phyloP scores from a whole-genome alignment of 37 sponge, comb jelly and placozoan species.

The Spongia lamella region DNA sequence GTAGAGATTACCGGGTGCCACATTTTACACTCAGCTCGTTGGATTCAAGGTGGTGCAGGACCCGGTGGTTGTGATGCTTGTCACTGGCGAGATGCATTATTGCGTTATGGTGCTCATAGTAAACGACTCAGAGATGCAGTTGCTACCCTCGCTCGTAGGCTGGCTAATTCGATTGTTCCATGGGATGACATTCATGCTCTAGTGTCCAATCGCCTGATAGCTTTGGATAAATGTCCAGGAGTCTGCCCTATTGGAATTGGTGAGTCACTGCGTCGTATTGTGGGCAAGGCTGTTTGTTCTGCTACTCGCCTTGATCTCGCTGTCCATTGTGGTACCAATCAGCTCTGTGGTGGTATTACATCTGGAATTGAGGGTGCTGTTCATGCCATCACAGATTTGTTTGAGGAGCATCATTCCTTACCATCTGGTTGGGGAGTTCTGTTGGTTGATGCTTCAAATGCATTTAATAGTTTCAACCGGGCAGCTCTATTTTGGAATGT shows the following conservation, averaged over 20 bases:
- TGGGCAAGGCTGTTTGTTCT: constrained; percentile 20
- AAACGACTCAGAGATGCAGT: constrained; percentile 35
- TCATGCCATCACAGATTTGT: constrained; percentile 37
- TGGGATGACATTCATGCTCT: constrained; percentile 17
- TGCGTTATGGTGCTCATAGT: too few relatives aligned
- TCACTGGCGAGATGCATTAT: constrained; percentile 28
- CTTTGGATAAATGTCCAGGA: too few relatives aligned
- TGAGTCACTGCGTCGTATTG: too few relatives aligned
- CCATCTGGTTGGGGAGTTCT: constrained; percentile 51
- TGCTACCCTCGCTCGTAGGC: constrained; percentile 8
- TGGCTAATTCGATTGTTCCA: constrained; percentile 17
- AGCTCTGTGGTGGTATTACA: constrained; percentile 26
- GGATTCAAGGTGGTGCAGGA: constrained; percentile 39
- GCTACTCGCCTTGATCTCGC: constrained; percentile 34
- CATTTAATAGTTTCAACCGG: constrained; percentile 25
- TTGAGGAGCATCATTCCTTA: constrained; percentile 28
- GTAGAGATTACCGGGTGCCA: constrained; percentile 24
- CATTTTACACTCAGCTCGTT: constrained; percentile 12
- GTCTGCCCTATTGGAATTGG: too few relatives aligned
- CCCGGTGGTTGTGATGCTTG: too few relatives aligned
- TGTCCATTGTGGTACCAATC: constrained; percentile 26
- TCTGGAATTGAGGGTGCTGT: constrained; percentile 44
- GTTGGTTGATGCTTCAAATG: constrained; percentile 24
- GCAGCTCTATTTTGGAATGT: neutral
- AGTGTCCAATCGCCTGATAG: too few relatives aligned